A percentile compares a stretch with the other conserved stretches of the same genome.
These are phyloP conservation scores for Lepeophtheirus nordmannii DNA, from an alignment of 2,888 invertebrate species.

Conservation along the genomic window DNA sequence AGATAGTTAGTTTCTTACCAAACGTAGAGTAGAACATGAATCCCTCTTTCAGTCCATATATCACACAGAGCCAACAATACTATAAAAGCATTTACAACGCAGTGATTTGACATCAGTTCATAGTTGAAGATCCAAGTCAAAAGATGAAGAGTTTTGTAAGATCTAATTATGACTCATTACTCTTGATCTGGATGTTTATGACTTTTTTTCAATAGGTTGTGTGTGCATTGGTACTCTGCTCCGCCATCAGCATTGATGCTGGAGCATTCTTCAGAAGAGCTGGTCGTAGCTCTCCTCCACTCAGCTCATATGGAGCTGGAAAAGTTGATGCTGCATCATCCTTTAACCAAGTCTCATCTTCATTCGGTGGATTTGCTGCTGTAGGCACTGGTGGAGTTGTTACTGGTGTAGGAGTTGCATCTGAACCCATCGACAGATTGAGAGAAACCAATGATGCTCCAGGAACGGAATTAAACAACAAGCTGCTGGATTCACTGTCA, in stretches of 20 bases:
- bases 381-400: too few relatives aligned
- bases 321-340: background rate
- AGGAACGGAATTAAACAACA: constrained; percentile 14
- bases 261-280: background rate
- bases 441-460: background rate
- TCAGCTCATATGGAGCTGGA: background rate
- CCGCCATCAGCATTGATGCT: background rate
- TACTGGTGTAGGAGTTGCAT: background rate
- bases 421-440: background rate
- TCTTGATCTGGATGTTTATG: too few relatives aligned
- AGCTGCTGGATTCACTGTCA: constrained; percentile 4
- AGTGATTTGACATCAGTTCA: background rate
- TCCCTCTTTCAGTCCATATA: too few relatives aligned
- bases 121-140: too few relatives aligned
- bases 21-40: too few relatives aligned
- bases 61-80: background rate
- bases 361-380: too few relatives aligned
- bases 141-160: too few relatives aligned
- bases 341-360: too few relatives aligned
- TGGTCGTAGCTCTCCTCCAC: background rate
- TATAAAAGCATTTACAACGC: background rate
- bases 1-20: too few relatives aligned
- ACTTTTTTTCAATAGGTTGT: background rate
- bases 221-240: background rate
- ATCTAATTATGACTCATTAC: too few relatives aligned